A percentile compares a stretch with the other conserved stretches of the same genome.
Evolutionary conservation across 2,113 vertebrate species (phyloP).

Genomic region (Oncorhynchus keta): DNA sequence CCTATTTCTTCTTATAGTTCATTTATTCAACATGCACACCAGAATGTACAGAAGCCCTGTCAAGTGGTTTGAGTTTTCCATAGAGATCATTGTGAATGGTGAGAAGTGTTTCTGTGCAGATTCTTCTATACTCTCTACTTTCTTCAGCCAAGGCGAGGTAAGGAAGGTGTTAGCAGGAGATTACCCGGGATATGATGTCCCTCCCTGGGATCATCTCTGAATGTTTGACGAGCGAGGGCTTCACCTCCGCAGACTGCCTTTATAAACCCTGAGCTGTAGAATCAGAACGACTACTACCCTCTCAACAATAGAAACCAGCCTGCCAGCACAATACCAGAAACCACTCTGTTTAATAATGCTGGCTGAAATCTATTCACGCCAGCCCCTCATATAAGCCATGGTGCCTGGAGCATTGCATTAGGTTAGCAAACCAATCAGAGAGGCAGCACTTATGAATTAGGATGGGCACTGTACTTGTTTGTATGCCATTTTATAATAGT

Average conservation of each 20-base stretch:
- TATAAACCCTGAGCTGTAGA: slow-evolving; percentile 52
- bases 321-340: slow-evolving; percentile 13
- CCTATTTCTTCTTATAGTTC: not conserved
- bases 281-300: slow-evolving; percentile 52
- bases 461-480: not conserved
- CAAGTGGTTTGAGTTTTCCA: not conserved
- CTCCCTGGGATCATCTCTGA: slow-evolving; percentile 66
- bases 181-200: slow-evolving; percentile 68
- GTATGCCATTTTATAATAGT: not conserved
- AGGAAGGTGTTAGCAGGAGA: slow-evolving; percentile 42
- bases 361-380: not conserved
- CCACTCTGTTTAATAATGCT: slow-evolving; percentile 17
- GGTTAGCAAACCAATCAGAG: not conserved
- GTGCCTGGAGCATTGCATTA: not conserved
- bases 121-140: slow-evolving; percentile 24
- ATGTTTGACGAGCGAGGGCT: slow-evolving; percentile 62
- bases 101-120: slow-evolving; percentile 33
- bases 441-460: not conserved
- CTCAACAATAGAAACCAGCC: slow-evolving; percentile 30
- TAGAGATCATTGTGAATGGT: slow-evolving; percentile 26
- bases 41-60: not conserved
- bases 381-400: not conserved
- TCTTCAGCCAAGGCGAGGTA: slow-evolving; percentile 9
- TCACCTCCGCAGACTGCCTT: slow-evolving; percentile 54
- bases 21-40: not conserved